These are phyloP conservation scores for Macropis europaea DNA, from an alignment of 2,888 invertebrate species.

Conservation along the genomic window DNA sequence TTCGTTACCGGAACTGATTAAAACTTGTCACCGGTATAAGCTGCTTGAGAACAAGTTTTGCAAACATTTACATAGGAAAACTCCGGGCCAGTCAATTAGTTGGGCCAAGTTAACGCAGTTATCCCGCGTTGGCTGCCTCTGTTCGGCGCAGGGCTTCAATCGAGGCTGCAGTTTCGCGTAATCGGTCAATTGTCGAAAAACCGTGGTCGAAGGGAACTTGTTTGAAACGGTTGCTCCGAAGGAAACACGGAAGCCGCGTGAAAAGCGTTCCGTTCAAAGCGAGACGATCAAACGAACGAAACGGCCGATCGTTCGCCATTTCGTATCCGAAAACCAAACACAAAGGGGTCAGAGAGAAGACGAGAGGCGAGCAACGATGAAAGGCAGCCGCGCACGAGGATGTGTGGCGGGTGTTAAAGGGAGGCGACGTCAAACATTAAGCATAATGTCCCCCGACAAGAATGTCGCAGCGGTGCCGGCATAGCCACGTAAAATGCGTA, in stretches of 20 bases:
- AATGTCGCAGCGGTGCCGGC: constrained; percentile 68
- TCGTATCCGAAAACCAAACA: constrained; percentile 40
- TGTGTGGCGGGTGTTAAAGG: constrained; percentile 50
- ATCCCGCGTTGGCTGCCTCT: constrained; percentile 14
- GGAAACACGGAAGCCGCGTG: not conserved
- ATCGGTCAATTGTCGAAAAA: not conserved
- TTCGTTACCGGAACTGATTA: constrained; percentile 58
- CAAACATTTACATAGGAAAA: constrained; percentile 61
- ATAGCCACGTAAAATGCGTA: constrained; percentile 73
- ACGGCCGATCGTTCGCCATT: constrained; percentile 14
- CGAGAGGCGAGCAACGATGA: constrained; percentile 8
- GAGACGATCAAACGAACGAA: constrained; percentile 38
- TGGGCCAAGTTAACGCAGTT: constrained; percentile 41
- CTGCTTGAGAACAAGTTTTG: constrained; percentile 56
- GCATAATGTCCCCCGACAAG: constrained; percentile 66
- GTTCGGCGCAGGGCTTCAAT: constrained; percentile 7
- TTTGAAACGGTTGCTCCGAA: not conserved
- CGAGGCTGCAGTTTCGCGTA: not conserved
- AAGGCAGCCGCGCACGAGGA: constrained; percentile 18
- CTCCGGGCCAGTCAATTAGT: constrained; percentile 52
- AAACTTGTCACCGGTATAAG: constrained; percentile 60
- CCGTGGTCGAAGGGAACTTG: not conserved
- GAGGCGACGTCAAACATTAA: constrained; percentile 73
- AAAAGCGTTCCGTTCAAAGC: not conserved
- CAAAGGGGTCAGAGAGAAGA: constrained; percentile 27